phyloP scores from a whole-genome alignment of 1,140 invertebrate species.

The Drosophila bifasciata region DNA sequence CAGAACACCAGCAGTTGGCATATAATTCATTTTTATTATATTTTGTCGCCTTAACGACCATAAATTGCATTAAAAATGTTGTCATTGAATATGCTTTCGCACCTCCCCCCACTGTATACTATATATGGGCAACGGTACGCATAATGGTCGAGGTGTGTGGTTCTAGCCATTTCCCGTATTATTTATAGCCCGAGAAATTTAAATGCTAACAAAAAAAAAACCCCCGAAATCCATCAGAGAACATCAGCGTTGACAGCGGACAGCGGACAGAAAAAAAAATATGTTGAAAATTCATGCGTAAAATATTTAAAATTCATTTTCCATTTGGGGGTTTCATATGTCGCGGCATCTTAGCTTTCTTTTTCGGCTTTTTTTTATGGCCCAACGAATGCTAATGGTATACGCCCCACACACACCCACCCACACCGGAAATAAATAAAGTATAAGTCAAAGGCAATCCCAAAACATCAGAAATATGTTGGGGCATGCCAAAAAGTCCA shows the following conservation, averaged over 20 bases:
- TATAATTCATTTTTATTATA: conserved; percentile 83
- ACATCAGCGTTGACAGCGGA: conserved; percentile 44
- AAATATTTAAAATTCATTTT: conserved; percentile 75
- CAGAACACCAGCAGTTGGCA: conserved; percentile 60
- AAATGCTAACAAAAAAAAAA: conserved; percentile 36
- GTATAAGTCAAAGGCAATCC: conserved; percentile 32
- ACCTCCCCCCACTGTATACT: too few species aligned
- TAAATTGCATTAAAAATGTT: conserved; percentile 82
- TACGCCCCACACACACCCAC: too few species aligned
- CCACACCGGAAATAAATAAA: conserved; percentile 63
- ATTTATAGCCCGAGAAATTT: conserved; percentile 37
- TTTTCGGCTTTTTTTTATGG: conserved; percentile 65
- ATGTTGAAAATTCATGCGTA: conserved; percentile 38
- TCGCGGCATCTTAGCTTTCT: conserved; percentile 10
- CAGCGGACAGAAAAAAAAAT: conserved; percentile 1
- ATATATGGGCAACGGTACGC: too few species aligned
- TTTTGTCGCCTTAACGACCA: conserved; percentile 82
- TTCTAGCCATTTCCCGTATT: conserved; percentile 21
- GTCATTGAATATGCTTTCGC: conserved; percentile 67
- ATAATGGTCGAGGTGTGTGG: too few species aligned
- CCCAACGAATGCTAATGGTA: conserved; percentile 45
- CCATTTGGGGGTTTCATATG: conserved; percentile 37
- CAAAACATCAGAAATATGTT: conserved; percentile 58
- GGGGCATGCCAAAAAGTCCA: conserved; percentile 64
- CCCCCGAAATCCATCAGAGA: conserved; percentile 12